A percentile compares a stretch with the other conserved stretches of the same genome.
Conservation (phyloP, 2,888 invertebrate genomes). For the Drosophila cognata region DNA sequence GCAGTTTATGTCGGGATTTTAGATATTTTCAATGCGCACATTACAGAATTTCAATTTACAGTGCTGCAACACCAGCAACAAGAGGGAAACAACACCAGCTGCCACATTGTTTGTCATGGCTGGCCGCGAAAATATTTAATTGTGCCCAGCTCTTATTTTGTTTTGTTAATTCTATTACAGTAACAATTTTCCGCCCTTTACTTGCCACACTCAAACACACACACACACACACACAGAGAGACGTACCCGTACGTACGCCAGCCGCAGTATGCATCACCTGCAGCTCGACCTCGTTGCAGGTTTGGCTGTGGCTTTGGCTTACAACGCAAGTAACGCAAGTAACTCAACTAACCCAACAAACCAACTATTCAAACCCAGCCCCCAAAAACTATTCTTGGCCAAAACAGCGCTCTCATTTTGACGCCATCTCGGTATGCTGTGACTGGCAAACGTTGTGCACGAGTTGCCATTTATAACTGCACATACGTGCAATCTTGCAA, state of each 20-base stretch:
- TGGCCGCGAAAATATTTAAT: conserved; percentile 66
- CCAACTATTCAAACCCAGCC: conserved; percentile 35
- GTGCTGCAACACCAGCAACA: conserved; percentile 5
- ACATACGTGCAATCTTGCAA: conserved; percentile 59
- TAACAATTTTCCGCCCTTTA: conserved; percentile 51
- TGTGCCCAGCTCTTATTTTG: conserved; percentile 52
- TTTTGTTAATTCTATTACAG: conserved; percentile 72
- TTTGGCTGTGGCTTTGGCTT: conserved; percentile 30
- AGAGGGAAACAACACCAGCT: not conserved
- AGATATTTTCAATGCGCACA: conserved; percentile 22
- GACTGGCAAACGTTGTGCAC: conserved; percentile 63
- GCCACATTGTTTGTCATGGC: conserved; percentile 39
- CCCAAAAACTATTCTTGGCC: conserved; percentile 6
- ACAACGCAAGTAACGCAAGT: conserved; percentile 28
- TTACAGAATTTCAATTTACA: not conserved
- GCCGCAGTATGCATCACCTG: conserved; percentile 56
- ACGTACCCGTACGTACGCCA: conserved; percentile 12
- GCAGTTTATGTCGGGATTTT: conserved; percentile 18
- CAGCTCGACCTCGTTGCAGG: conserved; percentile 33
- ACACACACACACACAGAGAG: conserved; percentile 13
- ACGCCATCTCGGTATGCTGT: conserved; percentile 35
- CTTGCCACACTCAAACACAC: conserved; percentile 23
- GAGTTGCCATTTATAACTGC: conserved; percentile 76
- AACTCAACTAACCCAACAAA: conserved; percentile 39
- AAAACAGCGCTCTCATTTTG: conserved; percentile 11